Base-by-base conservation (phyloP, 2,888 invertebrate genomes). In the Drosophila leonis region DNA sequence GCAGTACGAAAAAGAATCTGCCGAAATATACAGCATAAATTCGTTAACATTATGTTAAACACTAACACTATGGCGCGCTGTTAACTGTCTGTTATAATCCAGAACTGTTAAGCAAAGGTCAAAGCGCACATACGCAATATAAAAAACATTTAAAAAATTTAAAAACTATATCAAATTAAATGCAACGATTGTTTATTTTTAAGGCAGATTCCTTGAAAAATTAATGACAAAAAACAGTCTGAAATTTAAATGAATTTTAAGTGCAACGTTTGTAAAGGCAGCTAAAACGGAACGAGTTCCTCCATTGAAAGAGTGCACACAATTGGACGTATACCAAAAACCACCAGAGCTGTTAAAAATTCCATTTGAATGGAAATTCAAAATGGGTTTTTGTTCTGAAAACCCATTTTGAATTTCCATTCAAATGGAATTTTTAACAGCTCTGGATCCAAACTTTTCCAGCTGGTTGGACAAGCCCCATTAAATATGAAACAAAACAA, bases 281-380 rank as follows among this genome's bases (percentile, higher is more conserved):
- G 78, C 69, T 78, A 78, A 56, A 41, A 72, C 69, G 75, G 66
- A 75, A 69, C 49, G 59, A 79, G 78, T 79, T 79, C 78, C 79
- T 79, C 55, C 59, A 72, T 48, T 78, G 62, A 48, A 63, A 44
- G 31, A 62, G 31, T 57, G 63, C 71, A 65, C 65, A 62, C 18
- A 15, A 46, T 48, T 61, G 60, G 64, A 48, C 46, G 33, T 42
- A 64, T 51, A 67, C 63, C 76, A 55, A 59, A 59, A 67, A 33
- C 4, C 18, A 59, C n/a, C n/a, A n/a, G n/a, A n/a, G n/a, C n/a
- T n/a, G n/a, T n/a, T n/a, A n/a, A n/a, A n/a, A n/a, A n/a, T n/a
- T n/a, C n/a, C n/a, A n/a, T n/a, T n/a, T n/a, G n/a, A n/a, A n/a
- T n/a, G n/a, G n/a, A n/a, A n/a, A n/a, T n/a, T n/a, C n/a, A n/a